phyloP scores from a whole-genome alignment of 1,140 invertebrate genomes.

The Drosophila serrata region DNA sequence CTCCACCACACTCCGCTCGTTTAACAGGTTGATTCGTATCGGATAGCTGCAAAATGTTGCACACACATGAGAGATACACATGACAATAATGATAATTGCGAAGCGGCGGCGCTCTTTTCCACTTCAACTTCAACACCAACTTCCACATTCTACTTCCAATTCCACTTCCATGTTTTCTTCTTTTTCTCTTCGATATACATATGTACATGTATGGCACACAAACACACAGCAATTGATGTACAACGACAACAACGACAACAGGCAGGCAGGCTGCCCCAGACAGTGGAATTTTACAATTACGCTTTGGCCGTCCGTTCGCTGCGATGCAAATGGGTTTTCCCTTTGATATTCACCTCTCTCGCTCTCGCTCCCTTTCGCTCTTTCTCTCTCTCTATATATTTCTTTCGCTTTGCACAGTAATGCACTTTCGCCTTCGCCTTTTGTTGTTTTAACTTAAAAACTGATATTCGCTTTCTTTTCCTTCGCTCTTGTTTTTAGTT shows the following conservation, averaged over 20 bases:
- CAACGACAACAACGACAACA: conserved; percentile 41
- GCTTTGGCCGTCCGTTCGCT: conserved; percentile 81
- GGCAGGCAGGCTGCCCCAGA: conserved; percentile 66
- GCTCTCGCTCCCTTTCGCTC: conserved; percentile 28
- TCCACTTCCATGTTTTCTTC: conserved; percentile 62
- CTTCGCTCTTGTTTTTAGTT: conserved; percentile 63
- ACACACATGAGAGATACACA: conserved; percentile 63
- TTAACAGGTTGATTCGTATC: conserved; percentile 42
- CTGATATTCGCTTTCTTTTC: conserved; percentile 66
- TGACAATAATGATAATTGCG: conserved; percentile 38
- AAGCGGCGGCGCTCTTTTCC: conserved; percentile 9
- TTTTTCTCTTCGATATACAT: conserved; percentile 49
- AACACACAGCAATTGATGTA: conserved; percentile 35
- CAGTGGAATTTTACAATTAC: conserved; percentile 83
- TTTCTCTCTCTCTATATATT: conserved; percentile 1
- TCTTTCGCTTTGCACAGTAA: conserved; percentile 54
- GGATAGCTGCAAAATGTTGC: conserved; percentile 58
- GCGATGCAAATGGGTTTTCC: conserved; percentile 78
- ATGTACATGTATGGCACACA: conserved; percentile 32
- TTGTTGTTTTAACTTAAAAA: conserved; percentile 59
- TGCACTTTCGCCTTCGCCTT: conserved; percentile 73
- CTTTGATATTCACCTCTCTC: conserved; percentile 78
- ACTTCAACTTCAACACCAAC: conserved; percentile 7
- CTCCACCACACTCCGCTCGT: conserved; percentile 36
- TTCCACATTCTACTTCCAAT: conserved; percentile 16